phyloP scores from a whole-genome alignment of 2,888 invertebrate species.

The Mamestra brassicae region DNA sequence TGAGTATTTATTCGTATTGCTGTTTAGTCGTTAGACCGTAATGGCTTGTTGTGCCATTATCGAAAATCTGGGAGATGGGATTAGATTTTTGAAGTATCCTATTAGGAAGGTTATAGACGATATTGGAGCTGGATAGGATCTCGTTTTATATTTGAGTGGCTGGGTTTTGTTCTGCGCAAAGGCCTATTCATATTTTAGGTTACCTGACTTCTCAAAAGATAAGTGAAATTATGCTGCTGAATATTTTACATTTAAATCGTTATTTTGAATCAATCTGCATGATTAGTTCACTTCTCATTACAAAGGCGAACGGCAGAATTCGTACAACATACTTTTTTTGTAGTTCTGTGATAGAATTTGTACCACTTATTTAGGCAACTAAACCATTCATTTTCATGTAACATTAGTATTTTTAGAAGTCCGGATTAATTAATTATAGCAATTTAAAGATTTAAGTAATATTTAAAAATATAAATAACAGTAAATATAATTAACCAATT shows the following conservation, averaged over 20 bases:
- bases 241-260: neutral
- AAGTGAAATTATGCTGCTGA: neutral
- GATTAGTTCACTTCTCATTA: too few species aligned
- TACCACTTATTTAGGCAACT: too few species aligned
- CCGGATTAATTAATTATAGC: too few species aligned
- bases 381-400: too few species aligned
- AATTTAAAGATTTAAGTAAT: too few species aligned
- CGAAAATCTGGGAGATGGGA: conserved; percentile 51
- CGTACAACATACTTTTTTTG: too few species aligned
- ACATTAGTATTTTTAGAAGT: too few species aligned
- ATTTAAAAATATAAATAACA: too few species aligned
- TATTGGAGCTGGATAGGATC: conserved; percentile 21
- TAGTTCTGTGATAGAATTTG: too few species aligned
- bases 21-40: conserved; percentile 44
- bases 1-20: conserved; percentile 57
- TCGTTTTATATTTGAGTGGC: conserved; percentile 29
- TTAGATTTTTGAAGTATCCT: conserved; percentile 54
- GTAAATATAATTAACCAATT: too few species aligned
- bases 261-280: too few species aligned
- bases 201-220: neutral
- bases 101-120: conserved; percentile 30
- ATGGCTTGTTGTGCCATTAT: conserved; percentile 34
- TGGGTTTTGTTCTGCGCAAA: neutral
- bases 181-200: neutral
- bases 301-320: too few species aligned